Percentiles rank a stretch among this genome's conserved stretches.
Conservation (phyloP, 1,140 invertebrate genomes). For the Bombyx mandarina region DNA sequence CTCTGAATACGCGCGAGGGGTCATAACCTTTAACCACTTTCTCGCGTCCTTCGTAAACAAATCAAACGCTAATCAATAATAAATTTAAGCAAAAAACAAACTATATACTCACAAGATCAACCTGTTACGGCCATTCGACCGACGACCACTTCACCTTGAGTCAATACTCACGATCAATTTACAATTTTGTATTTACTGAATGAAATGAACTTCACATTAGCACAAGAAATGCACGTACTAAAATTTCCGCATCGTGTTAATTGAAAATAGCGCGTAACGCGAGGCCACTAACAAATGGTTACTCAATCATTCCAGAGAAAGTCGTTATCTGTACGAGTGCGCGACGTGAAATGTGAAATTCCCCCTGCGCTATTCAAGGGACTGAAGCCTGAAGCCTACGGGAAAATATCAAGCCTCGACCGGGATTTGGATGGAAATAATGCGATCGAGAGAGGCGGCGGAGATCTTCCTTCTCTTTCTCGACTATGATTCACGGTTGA, state of each 20-base stretch:
- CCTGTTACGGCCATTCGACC: conserved; percentile 11
- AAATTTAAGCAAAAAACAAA: conserved; percentile 18
- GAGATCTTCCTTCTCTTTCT: conserved; percentile 28
- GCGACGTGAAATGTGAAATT: conserved; percentile 14
- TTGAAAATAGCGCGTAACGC: background rate
- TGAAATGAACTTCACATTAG: conserved; percentile 7
- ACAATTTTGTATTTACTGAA: too few relatives aligned
- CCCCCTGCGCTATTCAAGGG: conserved; percentile 28
- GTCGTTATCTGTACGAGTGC: conserved; percentile 13
- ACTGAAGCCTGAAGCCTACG: conserved; percentile 58
- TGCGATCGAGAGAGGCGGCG: conserved; percentile 18
- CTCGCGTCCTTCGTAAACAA: conserved; percentile 27
- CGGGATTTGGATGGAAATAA: conserved; percentile 48
- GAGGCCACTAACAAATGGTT: conserved; percentile 26
- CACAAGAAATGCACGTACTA: background rate
- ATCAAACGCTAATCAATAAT: conserved; percentile 38
- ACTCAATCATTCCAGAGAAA: conserved; percentile 51
- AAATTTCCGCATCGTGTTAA: background rate
- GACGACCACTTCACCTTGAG: background rate
- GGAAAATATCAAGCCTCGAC: conserved; percentile 60
- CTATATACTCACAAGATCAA: conserved; percentile 37
- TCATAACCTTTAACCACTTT: conserved; percentile 47
- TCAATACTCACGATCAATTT: too few relatives aligned
- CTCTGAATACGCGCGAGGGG: conserved; percentile 20
- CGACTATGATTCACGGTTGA: conserved; percentile 27